Base-by-base conservation (phyloP, 2,113 vertebrate species). In the Equus quagga region DNA sequence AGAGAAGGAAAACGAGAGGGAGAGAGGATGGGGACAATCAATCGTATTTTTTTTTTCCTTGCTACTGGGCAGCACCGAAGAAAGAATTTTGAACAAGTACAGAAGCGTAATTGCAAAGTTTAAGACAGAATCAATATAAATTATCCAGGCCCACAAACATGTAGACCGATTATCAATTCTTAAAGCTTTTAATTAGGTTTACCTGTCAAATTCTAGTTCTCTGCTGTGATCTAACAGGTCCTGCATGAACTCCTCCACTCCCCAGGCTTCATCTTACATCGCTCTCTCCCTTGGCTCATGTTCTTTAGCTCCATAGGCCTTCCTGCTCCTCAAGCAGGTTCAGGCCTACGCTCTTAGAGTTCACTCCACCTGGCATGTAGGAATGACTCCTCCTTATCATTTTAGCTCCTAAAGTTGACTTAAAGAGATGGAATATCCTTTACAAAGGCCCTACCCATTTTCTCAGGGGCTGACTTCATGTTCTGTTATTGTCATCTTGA, bases 181-280 rank as follows among this genome's bases (percentile, higher is more conserved):
- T 56, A 33, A 62, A 84, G 58, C 13, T 26, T 21, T 51, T 92
- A 6, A 21, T 26, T 31, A 62, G 4, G 9, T 58, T 94, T 78
- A 14, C 60, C 89, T 51, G 13, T 31, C 21, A 82, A 64, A 84
- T 51, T 62, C 8, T 33, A 23, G 41, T 10, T 46, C 14, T 36
- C 49, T 44, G 17, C 5, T 44, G 23, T 11, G 21, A 31, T 13
- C 33, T 31, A 19, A 1, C n/a, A 41, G 24, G 26, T 18, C 44
- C n/a, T 62, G 0, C 2, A 2, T 11, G 23, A 33, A 14, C 13
- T 44, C 56, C 18, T 2, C 0, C 73, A 41, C 17, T 2, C 17
- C 11, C n/a, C 69, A 65, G 33, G 8, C 11, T 69, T 58, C 19
- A 23, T 24, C 18, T 58, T 41, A 1, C 10, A 4, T 15, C 72